phyloP scores from a whole-genome alignment of 2,888 invertebrate species.

The Diadegma fenestrale region DNA sequence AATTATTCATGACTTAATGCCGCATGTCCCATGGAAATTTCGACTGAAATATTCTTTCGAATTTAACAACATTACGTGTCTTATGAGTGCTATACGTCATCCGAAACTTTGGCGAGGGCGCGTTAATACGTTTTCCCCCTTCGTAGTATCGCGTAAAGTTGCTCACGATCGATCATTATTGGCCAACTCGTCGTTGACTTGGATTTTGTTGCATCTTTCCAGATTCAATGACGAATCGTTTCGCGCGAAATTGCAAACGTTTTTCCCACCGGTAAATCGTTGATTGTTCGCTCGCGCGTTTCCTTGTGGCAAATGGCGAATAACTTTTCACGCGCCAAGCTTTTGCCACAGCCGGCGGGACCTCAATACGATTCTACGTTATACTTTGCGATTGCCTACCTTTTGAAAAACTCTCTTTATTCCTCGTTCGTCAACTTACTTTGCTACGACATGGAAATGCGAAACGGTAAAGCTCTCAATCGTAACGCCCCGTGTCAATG shows the following conservation, averaged over 20 bases:
- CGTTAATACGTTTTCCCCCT: background rate
- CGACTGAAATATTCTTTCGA: background rate
- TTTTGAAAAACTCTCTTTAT: background rate
- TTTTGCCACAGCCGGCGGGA: background rate
- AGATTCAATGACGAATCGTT: conserved; percentile 11
- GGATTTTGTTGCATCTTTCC: background rate
- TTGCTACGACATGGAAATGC: conserved; percentile 20
- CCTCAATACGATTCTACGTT: conserved; percentile 15
- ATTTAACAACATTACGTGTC: background rate
- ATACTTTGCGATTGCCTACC: conserved; percentile 10
- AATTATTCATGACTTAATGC: background rate
- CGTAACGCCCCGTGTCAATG: conserved; percentile 13
- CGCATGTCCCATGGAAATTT: background rate
- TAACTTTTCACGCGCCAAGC: background rate
- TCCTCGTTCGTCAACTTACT: background rate
- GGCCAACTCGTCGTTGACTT: background rate
- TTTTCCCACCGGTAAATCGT: background rate
- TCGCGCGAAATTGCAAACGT: background rate
- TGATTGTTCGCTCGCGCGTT: background rate
- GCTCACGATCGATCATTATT: background rate
- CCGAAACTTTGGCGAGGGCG: background rate
- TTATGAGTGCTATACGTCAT: background rate
- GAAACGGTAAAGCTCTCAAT: conserved; percentile 7
- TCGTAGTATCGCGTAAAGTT: background rate
- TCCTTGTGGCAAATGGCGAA: background rate